Conservation (phyloP, 2,113 vertebrate genomes). For the Macquaria australasica region DNA sequence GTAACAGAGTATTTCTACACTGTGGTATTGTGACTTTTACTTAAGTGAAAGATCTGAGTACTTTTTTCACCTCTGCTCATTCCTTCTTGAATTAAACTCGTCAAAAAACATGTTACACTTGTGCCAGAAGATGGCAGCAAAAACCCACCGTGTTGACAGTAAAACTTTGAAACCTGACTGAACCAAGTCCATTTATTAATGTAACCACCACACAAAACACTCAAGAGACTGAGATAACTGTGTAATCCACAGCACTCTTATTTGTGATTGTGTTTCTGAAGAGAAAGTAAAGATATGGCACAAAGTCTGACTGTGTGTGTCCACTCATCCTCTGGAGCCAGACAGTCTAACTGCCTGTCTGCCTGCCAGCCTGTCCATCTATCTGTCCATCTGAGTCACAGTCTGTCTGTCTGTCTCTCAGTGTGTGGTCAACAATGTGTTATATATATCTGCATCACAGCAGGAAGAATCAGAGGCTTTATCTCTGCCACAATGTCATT, state of each 20-base stretch:
- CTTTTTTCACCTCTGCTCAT: neutral
- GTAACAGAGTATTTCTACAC: neutral
- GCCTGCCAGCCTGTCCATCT: slow-evolving; percentile 61
- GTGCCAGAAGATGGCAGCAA: slow-evolving; percentile 71
- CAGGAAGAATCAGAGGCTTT: neutral
- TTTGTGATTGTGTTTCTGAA: slow-evolving; percentile 4
- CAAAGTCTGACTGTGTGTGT: slow-evolving; percentile 22
- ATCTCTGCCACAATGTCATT: neutral
- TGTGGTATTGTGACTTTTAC: neutral
- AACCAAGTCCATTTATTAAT: neutral
- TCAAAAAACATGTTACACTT: neutral
- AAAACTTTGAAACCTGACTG: neutral
- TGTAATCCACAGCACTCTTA: neutral
- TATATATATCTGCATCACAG: neutral
- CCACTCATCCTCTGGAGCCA: slow-evolving; percentile 20
- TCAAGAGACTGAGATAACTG: neutral
- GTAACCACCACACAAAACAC: neutral
- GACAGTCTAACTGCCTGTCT: slow-evolving; percentile 27
- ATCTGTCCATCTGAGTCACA: slow-evolving; percentile 37
- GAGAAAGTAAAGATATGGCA: neutral
- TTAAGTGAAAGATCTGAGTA: neutral
- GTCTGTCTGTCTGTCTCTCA: neutral
- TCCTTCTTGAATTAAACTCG: neutral
- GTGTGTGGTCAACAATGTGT: slow-evolving; percentile 4
- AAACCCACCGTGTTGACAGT: neutral